Conservation (phyloP, 2,113 vertebrate species). For the Carassius carassius region DNA sequence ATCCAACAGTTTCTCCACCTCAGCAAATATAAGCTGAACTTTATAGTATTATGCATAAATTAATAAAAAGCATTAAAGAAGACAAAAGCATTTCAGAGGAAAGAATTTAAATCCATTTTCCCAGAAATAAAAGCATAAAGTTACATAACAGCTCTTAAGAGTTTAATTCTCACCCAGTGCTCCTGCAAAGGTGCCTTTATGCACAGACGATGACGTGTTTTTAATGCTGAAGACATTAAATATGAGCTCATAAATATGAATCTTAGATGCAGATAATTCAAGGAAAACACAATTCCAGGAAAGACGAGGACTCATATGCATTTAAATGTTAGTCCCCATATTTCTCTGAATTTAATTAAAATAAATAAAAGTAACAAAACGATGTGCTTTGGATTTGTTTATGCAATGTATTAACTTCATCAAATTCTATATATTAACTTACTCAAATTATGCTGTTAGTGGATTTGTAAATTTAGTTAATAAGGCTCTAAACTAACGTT, state of each 20-base stretch:
- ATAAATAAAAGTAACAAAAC: background rate
- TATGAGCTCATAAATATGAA: background rate
- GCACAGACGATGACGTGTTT: conserved; percentile 13
- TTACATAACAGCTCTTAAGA: background rate
- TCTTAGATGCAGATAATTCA: background rate
- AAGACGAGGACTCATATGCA: background rate
- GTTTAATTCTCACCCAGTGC: conserved; percentile 59
- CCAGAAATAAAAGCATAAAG: background rate
- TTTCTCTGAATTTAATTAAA: background rate
- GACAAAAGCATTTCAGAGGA: background rate
- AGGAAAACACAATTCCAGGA: background rate
- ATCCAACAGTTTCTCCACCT: conserved; percentile 87
- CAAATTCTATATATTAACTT: background rate
- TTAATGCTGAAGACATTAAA: conserved; percentile 8
- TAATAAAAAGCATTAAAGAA: conserved; percentile 1
- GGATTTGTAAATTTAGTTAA: background rate
- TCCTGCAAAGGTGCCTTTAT: conserved; percentile 59
- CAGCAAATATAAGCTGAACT: conserved; percentile 1
- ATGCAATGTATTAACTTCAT: too few species aligned
- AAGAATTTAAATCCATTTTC: background rate
- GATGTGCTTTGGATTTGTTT: background rate
- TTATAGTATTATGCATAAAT: background rate
- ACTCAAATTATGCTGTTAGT: background rate
- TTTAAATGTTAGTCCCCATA: background rate
- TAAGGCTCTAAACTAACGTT: background rate